phyloP scores from a whole-genome alignment of 2,888 invertebrate genomes.

The Plebejus melissa region DNA sequence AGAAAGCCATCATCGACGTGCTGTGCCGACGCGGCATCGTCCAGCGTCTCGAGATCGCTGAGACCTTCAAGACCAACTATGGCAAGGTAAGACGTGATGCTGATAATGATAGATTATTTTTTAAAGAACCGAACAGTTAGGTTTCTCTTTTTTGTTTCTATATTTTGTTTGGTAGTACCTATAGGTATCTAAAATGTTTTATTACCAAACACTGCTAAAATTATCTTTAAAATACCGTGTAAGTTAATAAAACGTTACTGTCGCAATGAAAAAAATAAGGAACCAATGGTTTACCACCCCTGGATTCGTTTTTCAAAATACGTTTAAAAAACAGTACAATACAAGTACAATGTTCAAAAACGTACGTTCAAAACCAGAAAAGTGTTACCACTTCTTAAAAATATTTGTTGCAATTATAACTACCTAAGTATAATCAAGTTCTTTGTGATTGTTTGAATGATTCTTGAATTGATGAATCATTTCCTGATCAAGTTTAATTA shows the following conservation, averaged over 20 bases:
- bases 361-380: not conserved
- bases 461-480: constrained; percentile 14
- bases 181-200: not conserved
- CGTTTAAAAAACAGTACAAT: no score
- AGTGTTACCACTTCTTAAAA: not conserved
- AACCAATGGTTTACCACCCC: not conserved
- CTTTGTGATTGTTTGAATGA: not conserved
- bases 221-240: not conserved
- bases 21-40: constrained; percentile 92
- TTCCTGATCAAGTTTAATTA: not conserved
- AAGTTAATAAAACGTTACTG: not conserved
- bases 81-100: constrained; percentile 83
- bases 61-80: constrained; percentile 94
- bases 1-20: constrained; percentile 93
- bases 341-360: no score
- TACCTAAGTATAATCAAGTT: not conserved
- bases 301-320: not conserved
- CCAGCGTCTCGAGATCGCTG: constrained; percentile 93
- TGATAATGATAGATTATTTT: not conserved
- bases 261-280: not conserved
- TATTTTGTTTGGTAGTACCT: not conserved
- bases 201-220: not conserved
- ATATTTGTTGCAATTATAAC: not conserved
- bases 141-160: not conserved
- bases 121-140: not conserved